Evolutionary conservation across 2,797 vertebrate genomes (phyloP).

Genomic region (Syngnathus rostellatus): DNA sequence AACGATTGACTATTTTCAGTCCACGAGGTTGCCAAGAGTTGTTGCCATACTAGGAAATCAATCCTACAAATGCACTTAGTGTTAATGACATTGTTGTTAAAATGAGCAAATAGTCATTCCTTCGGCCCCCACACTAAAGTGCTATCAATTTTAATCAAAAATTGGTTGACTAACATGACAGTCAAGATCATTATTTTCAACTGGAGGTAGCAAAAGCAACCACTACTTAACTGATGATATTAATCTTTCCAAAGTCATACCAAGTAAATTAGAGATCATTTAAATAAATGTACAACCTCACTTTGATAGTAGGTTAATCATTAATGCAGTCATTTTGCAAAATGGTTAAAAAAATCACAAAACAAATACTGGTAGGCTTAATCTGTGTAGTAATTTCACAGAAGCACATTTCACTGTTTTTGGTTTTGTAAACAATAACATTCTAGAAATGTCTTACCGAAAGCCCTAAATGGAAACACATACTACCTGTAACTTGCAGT

Average conservation of each 20-base stretch:
- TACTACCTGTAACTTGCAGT: conserved; percentile 22
- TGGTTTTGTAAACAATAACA: conserved; percentile 64
- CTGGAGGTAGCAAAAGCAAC: conserved; percentile 22
- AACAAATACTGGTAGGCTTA: conserved; percentile 27
- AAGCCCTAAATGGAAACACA: conserved; percentile 8
- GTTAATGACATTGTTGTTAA: conserved; percentile 22
- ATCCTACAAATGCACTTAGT: conserved; percentile 55
- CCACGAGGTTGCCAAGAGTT: conserved; percentile 13
- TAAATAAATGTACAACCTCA: conserved; percentile 31
- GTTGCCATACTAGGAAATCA: neutral
- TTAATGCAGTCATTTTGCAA: conserved; percentile 41
- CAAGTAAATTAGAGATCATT: conserved; percentile 7
- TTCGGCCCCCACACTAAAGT: conserved; percentile 15
- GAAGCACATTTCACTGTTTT: conserved; percentile 30
- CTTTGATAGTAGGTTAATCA: conserved; percentile 12
- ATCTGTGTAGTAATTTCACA: conserved; percentile 16
- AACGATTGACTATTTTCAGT: conserved; percentile 16
- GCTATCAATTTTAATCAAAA: conserved; percentile 25
- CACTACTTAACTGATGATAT: conserved; percentile 15
- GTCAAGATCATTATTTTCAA: conserved; percentile 16
- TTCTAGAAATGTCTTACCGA: conserved; percentile 36
- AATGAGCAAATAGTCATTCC: conserved; percentile 6
- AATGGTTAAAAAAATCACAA: conserved; percentile 41
- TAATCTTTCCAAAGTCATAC: conserved; percentile 17
- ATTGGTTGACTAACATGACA: conserved; percentile 18